These are phyloP conservation scores for Erannis defoliaria DNA, from an alignment of 2,888 invertebrate genomes.

Conservation along the genomic window DNA sequence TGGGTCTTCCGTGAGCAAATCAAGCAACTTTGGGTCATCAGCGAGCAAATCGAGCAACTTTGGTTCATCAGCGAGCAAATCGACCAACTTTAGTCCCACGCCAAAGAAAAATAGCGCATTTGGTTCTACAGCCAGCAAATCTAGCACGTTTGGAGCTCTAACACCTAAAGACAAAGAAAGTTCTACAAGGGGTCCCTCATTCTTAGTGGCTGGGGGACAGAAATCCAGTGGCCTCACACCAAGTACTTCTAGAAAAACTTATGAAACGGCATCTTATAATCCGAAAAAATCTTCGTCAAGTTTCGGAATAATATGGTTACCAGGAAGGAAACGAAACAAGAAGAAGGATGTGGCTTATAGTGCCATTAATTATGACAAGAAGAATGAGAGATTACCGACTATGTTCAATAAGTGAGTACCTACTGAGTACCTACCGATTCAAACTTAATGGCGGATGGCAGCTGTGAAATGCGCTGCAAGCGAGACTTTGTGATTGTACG, in stretches of 20 bases:
- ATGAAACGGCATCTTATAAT: constrained; percentile 54
- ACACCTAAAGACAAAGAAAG: constrained; percentile 18
- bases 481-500: too few relatives aligned
- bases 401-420: constrained; percentile 72
- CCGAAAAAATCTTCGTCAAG: constrained; percentile 65
- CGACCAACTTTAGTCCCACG: constrained; percentile 10
- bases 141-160: constrained; percentile 41
- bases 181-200: constrained; percentile 23
- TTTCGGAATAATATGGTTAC: constrained; percentile 78
- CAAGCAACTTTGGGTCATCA: constrained; percentile 38
- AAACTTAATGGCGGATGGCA: too few relatives aligned
- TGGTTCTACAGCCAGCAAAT: constrained; percentile 32
- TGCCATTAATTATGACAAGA: constrained; percentile 61
- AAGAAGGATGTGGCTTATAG: constrained; percentile 71
- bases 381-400: constrained; percentile 68
- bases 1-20: constrained; percentile 34
- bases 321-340: constrained; percentile 68
- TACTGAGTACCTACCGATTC: not conserved
- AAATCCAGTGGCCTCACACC: constrained; percentile 29
- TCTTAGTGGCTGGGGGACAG: constrained; percentile 31
- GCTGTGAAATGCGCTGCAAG: too few relatives aligned
- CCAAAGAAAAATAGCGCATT: constrained; percentile 28
- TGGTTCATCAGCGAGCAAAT: constrained; percentile 14
- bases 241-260: constrained; percentile 56
- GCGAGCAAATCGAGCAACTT: constrained; percentile 19